Base-by-base conservation (phyloP, 1,140 invertebrate species). In the Caenorhabditis latens region DNA sequence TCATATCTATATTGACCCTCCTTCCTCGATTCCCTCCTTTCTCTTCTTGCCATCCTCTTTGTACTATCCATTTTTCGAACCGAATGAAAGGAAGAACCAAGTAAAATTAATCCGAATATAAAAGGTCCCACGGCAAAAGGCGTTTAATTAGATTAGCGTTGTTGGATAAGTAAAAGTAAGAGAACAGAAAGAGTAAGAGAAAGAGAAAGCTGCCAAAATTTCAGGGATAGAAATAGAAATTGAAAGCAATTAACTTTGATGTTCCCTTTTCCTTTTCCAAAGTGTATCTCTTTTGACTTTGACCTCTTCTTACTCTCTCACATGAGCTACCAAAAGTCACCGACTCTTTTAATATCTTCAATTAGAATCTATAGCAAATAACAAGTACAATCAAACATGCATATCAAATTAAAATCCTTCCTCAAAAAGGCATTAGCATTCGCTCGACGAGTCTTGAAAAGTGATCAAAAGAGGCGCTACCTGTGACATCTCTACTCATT, bases 231-330 rank as follows among this genome's bases (percentile, higher is more conserved):
- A 61, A 61, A 61, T 61, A 21, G 32, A 71, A 71, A 71, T 79
- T 79, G 42, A 79, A 79, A 79, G 71, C 71, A 79, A 79, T 79
- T 79, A 79, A 79, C 71, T 50, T 79, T 79, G 71, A 79, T 79
- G 71, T 79, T 50, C 71, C 46, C n/a, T 50, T 24, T 11, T 16
- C 21, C 63, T 67, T 32, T 32, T 2, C 32, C 0, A 32, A 32
- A 32, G 9, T 53, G 50, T 11, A 14, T 53, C 50, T 16, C 50
- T 53, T 53, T 53, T 11, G 5, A 11, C 61, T 53, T 53, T 11
- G 5, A 11, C 61, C 24, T 14, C 3, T 63, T 40, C 14, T 24
- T 24, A 32, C n/a, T 58, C n/a, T 58, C 8, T 21, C 57, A 58
- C 2, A 46, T 13, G 42, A 67, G 16, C 24, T 40, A 42, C n/a